These are phyloP conservation scores for Schizopygopsis malacanthus DNA, from an alignment of 2,797 vertebrate species.

Conservation along the genomic window DNA sequence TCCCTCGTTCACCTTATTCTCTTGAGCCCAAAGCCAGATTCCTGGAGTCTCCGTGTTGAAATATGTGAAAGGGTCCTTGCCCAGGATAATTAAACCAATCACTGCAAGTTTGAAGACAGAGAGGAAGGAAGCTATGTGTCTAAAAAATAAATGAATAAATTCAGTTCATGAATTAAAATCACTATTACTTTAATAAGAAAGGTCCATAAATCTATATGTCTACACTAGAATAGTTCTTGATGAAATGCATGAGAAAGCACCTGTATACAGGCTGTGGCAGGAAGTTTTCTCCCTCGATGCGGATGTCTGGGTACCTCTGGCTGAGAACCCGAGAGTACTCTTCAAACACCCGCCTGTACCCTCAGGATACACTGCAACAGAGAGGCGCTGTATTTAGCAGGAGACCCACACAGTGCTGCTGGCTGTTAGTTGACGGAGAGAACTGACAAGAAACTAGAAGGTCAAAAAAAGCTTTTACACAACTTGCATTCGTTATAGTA, in stretches of 20 bases:
- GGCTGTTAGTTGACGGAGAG: neutral
- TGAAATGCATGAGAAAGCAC: constrained; percentile 83
- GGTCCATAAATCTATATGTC: neutral
- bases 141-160: constrained; percentile 60
- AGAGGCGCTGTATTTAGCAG: neutral
- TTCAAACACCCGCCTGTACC: constrained; percentile 99
- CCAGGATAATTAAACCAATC: constrained; percentile 95
- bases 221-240: neutral
- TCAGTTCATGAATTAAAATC: neutral
- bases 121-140: constrained; percentile 94
- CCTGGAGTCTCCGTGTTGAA: constrained; percentile 92
- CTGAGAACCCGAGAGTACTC: constrained; percentile 98
- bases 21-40: constrained; percentile 97
- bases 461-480: neutral
- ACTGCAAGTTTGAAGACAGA: constrained; percentile 96
- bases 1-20: constrained; percentile 88
- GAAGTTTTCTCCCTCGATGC: constrained; percentile 96
- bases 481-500: neutral
- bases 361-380: constrained; percentile 90
- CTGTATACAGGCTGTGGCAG: constrained; percentile 93
- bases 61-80: constrained; percentile 92
- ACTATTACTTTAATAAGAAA: neutral
- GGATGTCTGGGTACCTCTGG: constrained; percentile 99
- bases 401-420: neutral
- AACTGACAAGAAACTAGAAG: neutral